Conservation (phyloP, 1,140 invertebrate species). For the Cotesia vestalis region DNA sequence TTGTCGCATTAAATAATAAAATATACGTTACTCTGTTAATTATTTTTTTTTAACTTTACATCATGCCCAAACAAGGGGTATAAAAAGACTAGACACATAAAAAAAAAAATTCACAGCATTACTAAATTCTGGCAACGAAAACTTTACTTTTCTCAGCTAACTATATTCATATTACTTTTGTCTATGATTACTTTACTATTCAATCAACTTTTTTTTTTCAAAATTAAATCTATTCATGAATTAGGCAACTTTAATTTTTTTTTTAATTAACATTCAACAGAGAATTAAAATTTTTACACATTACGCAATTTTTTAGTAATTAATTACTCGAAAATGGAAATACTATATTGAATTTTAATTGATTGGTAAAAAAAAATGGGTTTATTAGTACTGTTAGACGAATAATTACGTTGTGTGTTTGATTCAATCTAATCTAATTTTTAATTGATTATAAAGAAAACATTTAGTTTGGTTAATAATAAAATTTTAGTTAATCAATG, state of each 20-base stretch:
- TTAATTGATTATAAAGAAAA: no score
- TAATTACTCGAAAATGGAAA: not conserved
- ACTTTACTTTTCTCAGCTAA: not conserved
- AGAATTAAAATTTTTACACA: not conserved
- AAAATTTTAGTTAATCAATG: no score
- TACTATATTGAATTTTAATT: slow-evolving; percentile 12
- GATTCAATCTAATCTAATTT: no score
- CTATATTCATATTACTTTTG: slow-evolving; percentile 41
- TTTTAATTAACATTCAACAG: not conserved
- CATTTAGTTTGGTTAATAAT: no score
- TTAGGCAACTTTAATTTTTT: slow-evolving; percentile 9
- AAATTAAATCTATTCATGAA: not conserved
- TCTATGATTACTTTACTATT: not conserved
- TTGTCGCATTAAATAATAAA: slow-evolving; percentile 54
- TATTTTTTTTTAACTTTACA: slow-evolving; percentile 50
- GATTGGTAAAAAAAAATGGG: not conserved
- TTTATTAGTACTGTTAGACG: slow-evolving; percentile 62
- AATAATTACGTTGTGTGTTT: slow-evolving; percentile 43
- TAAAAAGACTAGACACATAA: slow-evolving; percentile 60
- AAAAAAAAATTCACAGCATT: slow-evolving; percentile 60
- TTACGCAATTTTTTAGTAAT: not conserved
- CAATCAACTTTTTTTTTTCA: no score
- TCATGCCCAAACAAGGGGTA: slow-evolving; percentile 63
- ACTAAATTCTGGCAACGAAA: slow-evolving; percentile 56
- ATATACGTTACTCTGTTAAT: slow-evolving; percentile 37